These are phyloP conservation scores for Enteromius radiatus DNA, from an alignment of 2,797 vertebrate genomes.

Conservation along the genomic window DNA sequence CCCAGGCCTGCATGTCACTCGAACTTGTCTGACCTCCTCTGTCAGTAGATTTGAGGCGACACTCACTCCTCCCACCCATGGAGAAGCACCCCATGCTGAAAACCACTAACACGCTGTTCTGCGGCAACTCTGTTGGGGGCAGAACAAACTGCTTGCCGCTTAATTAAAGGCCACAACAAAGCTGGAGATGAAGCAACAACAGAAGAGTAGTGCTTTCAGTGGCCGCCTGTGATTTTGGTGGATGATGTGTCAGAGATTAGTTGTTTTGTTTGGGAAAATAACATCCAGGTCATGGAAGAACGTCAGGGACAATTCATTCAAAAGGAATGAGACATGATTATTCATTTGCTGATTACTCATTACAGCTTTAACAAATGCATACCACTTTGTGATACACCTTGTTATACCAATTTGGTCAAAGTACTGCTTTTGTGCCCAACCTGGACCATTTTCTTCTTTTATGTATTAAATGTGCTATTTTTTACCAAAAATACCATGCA, in stretches of 20 bases:
- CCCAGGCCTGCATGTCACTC: conserved; percentile 37
- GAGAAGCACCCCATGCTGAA: conserved; percentile 46
- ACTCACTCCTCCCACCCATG: conserved; percentile 45
- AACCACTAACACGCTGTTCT: conserved; percentile 52
- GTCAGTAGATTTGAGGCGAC: conserved; percentile 43
- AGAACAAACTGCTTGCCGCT: conserved; percentile 42
- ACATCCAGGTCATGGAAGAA: conserved; percentile 29
- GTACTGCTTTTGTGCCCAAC: neutral
- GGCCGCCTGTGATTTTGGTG: conserved; percentile 34
- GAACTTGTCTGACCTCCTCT: conserved; percentile 47
- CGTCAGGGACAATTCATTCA: neutral
- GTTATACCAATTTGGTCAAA: neutral
- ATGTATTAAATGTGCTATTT: no score
- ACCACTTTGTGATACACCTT: neutral
- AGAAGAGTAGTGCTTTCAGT: conserved; percentile 49
- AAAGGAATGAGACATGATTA: conserved; percentile 9
- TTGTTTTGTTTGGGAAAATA: conserved; percentile 44
- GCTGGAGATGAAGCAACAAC: conserved; percentile 46
- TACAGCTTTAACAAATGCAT: conserved; percentile 1
- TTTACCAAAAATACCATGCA: no score
- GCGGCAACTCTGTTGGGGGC: conserved; percentile 40
- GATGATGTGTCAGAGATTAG: conserved; percentile 32
- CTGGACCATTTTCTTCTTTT: neutral
- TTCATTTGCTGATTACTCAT: conserved; percentile 13
- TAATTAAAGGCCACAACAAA: conserved; percentile 58